Evolutionary conservation across 2,113 vertebrate genomes (phyloP).

Genomic region (Anoplopoma fimbria): DNA sequence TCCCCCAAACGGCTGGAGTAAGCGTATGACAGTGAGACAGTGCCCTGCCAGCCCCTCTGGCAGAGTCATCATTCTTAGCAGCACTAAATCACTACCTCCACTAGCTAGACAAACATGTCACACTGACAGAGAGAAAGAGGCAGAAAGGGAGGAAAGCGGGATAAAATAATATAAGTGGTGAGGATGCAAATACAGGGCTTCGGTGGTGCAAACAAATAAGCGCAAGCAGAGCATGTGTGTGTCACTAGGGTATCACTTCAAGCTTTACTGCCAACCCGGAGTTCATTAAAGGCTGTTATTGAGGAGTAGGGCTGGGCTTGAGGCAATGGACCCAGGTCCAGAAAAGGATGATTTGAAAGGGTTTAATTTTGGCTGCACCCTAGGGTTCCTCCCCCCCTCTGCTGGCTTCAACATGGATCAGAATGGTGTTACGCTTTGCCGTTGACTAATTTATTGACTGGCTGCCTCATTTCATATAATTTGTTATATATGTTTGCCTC

Average conservation of each 20-base stretch:
- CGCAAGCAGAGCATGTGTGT: conserved; percentile 54
- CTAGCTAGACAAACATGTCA: conserved; percentile 85
- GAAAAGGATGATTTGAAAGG: conserved; percentile 56
- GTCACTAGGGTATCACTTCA: conserved; percentile 64
- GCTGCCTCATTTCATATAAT: conserved; percentile 48
- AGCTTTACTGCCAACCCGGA: conserved; percentile 62
- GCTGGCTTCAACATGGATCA: conserved; percentile 46
- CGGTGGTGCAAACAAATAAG: conserved; percentile 34
- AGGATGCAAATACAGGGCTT: conserved; percentile 57
- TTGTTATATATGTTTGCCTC: conserved; percentile 42
- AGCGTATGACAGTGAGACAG: conserved; percentile 83
- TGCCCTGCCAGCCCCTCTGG: conserved; percentile 84
- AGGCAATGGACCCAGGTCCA: conserved; percentile 52
- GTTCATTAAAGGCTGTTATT: conserved; percentile 70
- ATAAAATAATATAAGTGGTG: conserved; percentile 32
- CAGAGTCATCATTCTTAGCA: conserved; percentile 85
- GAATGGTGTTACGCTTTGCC: conserved; percentile 32
- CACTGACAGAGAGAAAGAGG: conserved; percentile 56
- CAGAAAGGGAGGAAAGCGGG: conserved; percentile 44
- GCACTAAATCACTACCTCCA: conserved; percentile 85
- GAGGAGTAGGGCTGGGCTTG: conserved; percentile 42
- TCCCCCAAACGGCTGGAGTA: conserved; percentile 68
- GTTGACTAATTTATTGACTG: conserved; percentile 52
- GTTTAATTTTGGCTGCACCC: conserved; percentile 55
- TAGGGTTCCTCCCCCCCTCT: conserved; percentile 31